Evolutionary conservation across 2,888 invertebrate species (phyloP).

Genomic region (Lepidochrysops patricia): DNA sequence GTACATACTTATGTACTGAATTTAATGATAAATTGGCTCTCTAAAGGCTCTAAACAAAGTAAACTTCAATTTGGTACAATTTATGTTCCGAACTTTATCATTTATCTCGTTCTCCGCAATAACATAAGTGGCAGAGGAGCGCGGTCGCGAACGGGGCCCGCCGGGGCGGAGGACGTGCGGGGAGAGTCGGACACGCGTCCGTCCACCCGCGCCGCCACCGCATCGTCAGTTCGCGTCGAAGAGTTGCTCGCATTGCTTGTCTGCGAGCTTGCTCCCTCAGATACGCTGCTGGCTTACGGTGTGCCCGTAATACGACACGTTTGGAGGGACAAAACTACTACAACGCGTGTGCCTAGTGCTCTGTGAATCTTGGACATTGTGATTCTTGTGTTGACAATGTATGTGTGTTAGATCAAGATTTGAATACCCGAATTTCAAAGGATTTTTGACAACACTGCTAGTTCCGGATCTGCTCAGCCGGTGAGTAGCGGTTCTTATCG

Average conservation of each 20-base stretch:
- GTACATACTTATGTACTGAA: too few species aligned
- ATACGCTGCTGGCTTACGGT: slow-evolving; percentile 74
- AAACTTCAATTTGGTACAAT: too few species aligned
- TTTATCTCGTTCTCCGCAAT: slow-evolving; percentile 54
- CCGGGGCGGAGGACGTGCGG: slow-evolving; percentile 33
- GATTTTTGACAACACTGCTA: slow-evolving; percentile 65
- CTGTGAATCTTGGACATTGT: slow-evolving; percentile 66
- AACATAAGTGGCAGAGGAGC: slow-evolving; percentile 35
- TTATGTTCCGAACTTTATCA: slow-evolving; percentile 49
- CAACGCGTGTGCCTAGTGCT: slow-evolving; percentile 67
- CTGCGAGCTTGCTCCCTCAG: slow-evolving; percentile 68
- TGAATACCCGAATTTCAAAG: slow-evolving; percentile 41
- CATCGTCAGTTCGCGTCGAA: slow-evolving; percentile 70
- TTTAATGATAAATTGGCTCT: too few species aligned
- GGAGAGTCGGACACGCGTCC: slow-evolving; percentile 44
- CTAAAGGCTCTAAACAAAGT: too few species aligned
- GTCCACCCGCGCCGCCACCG: slow-evolving; percentile 67
- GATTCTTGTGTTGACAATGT: slow-evolving; percentile 64
- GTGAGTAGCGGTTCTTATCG: slow-evolving; percentile 73
- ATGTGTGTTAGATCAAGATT: slow-evolving; percentile 58
- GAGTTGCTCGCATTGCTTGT: slow-evolving; percentile 67
- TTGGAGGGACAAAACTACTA: slow-evolving; percentile 67
- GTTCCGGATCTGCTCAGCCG: slow-evolving; percentile 72
- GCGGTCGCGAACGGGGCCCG: slow-evolving; percentile 33
- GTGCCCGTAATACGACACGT: slow-evolving; percentile 73